Evolutionary conservation across 2,113 vertebrate genomes (phyloP).

Genomic region (Vidua macroura): DNA sequence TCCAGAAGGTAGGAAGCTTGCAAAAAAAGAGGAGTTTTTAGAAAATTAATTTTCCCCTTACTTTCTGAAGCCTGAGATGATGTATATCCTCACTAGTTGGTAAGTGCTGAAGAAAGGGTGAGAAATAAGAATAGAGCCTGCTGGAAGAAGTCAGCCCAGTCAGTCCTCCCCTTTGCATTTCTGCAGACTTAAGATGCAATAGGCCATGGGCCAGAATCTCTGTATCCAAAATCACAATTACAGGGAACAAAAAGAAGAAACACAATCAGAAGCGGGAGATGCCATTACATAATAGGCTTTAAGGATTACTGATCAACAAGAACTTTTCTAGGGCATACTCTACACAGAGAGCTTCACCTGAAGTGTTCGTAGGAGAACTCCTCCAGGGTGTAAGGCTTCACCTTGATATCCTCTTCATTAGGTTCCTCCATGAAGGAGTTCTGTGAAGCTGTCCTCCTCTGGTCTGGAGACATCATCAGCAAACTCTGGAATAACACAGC

Average conservation of each 20-base stretch:
- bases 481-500: conserved; percentile 77
- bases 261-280: background rate
- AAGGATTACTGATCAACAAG: background rate
- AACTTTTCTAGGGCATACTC: background rate
- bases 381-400: conserved; percentile 82
- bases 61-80: background rate
- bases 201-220: background rate
- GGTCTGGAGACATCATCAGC: conserved; percentile 89
- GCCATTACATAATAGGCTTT: background rate
- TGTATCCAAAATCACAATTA: background rate
- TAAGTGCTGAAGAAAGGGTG: background rate
- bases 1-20: background rate
- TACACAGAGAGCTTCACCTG: conserved; percentile 75
- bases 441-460: conserved; percentile 76
- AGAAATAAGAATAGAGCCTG: background rate
- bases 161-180: background rate
- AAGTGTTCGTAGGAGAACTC: conserved; percentile 90
- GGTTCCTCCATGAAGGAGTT: conserved; percentile 29
- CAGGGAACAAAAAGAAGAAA: background rate
- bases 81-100: background rate
- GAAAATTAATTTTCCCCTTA: background rate
- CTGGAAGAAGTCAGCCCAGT: background rate
- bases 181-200: background rate
- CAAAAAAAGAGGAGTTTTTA: background rate
- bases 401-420: conserved; percentile 41